Evolutionary conservation across 2,797 vertebrate species (phyloP), one percentile per base, ranked within the genome.

Genomic region (Coendou prehensilis): DNA sequence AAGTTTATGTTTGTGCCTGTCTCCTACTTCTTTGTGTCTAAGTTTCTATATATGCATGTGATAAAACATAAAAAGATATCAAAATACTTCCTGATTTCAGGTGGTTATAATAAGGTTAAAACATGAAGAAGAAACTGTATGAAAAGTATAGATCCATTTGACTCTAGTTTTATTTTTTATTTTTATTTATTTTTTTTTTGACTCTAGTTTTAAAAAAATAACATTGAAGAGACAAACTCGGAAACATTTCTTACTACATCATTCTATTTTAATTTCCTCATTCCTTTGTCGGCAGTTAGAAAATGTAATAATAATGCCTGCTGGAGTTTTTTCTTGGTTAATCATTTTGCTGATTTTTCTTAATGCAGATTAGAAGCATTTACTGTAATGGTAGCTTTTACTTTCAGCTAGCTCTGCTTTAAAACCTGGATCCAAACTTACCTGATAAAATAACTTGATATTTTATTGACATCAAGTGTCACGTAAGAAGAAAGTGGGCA

Each of bases 81-180:
- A 90, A 94, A 96, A n/a, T 73, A 91, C 83, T 93, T 80, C 50
- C 33, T 96, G n/a, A 73, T 59, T 28, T 93, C 52, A 41, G 33
- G 78, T 50, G 83, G 41, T 89, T 86, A 41, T 73, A 87, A 33
- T 92, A 87, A 84, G 2, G 80, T 89, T 87, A 89, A 96, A 93
- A 76, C 57, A 63, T 88, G 89, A 93, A 63, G 28, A 64, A 83
- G 50, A 95, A 87, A 61, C 30, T 18, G 6, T 78, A 76, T 63
- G 69, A 92, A 84, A 91, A 91, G 75, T 73, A 59, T 1, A 82
- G 73, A 71, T 22, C 50, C 33, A 89, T 64, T 71, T 63, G 20
- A 82, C 45, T 69, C 13, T 14, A 47, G 56, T 30, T 87, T 93
- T 57, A 22, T n/a, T n/a, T n/a, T n/a, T n/a, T n/a, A n/a, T n/a